Evolutionary conservation across 2,797 vertebrate species (phyloP).

Genomic region (Oryzias sinensis): DNA sequence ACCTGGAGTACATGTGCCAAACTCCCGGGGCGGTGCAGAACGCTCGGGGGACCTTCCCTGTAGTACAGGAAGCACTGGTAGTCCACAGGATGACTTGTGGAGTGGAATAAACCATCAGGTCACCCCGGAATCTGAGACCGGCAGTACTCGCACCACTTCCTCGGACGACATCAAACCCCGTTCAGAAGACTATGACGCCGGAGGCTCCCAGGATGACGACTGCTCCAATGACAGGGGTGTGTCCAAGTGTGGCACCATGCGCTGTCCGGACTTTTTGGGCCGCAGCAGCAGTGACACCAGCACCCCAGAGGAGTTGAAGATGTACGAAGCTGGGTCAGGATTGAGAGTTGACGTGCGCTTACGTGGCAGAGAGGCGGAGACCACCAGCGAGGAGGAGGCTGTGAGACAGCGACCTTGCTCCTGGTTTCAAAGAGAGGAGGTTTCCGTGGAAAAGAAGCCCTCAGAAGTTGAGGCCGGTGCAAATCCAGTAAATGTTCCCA

Average conservation of each 20-base stretch:
- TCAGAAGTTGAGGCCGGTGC: constrained; percentile 72
- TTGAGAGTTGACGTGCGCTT: constrained; percentile 90
- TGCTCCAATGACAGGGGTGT: constrained; percentile 89
- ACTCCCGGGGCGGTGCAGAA: constrained; percentile 76
- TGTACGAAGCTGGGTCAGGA: constrained; percentile 87
- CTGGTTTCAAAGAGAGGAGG: constrained; percentile 80
- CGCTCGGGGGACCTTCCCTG: constrained; percentile 75
- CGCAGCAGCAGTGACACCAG: constrained; percentile 98
- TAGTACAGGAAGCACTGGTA: constrained; percentile 78
- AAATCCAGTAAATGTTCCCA: constrained; percentile 77
- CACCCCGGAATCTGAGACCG: constrained; percentile 92
- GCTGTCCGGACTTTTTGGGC: constrained; percentile 95
- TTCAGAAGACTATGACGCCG: constrained; percentile 97
- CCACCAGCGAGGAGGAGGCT: constrained; percentile 90
- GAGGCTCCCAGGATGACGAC: constrained; percentile 97
- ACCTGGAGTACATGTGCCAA: constrained; percentile 29
- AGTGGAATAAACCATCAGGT: constrained; percentile 81
- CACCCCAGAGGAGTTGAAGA: constrained; percentile 96
- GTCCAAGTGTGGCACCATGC: constrained; percentile 93
- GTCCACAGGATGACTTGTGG: constrained; percentile 84
- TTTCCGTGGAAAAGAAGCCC: constrained; percentile 52
- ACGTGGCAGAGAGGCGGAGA: constrained; percentile 81
- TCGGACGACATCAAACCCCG: constrained; percentile 98
- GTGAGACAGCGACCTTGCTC: constrained; percentile 78
- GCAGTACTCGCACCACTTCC: constrained; percentile 90